Conservation (phyloP, 2,888 invertebrate genomes). For the Agrochola lychnidis region DNA sequence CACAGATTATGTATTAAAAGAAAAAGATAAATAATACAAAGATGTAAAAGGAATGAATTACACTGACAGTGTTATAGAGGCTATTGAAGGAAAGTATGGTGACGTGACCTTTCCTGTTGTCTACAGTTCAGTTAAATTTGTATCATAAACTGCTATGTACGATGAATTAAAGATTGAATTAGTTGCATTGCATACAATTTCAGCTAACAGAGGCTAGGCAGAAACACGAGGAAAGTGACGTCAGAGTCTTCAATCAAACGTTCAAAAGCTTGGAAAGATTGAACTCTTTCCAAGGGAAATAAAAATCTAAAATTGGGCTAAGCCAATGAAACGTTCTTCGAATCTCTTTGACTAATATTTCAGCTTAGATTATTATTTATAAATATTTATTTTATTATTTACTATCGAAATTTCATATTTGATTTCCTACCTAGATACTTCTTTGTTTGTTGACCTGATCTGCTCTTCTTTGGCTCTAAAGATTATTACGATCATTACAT, state of each 20-base stretch:
- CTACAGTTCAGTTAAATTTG: neutral
- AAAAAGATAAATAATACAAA: conserved; percentile 18
- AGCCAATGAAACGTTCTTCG: neutral
- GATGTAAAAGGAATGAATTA: neutral
- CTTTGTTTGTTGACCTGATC: conserved; percentile 19
- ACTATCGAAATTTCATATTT: neutral
- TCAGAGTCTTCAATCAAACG: neutral
- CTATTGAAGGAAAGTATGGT: neutral
- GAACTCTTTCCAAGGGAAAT: neutral
- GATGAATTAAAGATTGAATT: neutral
- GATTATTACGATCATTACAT: conserved; percentile 15
- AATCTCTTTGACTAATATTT: neutral
- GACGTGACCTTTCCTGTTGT: neutral
- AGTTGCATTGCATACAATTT: neutral
- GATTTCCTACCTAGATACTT: conserved; percentile 23
- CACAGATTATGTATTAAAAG: conserved; percentile 13
- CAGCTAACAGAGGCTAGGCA: neutral
- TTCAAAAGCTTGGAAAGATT: neutral
- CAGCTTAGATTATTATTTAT: neutral
- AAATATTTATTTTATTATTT: neutral
- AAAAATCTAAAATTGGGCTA: neutral
- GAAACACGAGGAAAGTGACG: neutral
- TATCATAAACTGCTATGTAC: neutral
- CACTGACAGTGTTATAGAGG: conserved; percentile 1
- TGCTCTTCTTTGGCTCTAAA: conserved; percentile 4